Evolutionary conservation across 2,888 invertebrate species (phyloP).

Genomic region (Troides oblongomaculatus): DNA sequence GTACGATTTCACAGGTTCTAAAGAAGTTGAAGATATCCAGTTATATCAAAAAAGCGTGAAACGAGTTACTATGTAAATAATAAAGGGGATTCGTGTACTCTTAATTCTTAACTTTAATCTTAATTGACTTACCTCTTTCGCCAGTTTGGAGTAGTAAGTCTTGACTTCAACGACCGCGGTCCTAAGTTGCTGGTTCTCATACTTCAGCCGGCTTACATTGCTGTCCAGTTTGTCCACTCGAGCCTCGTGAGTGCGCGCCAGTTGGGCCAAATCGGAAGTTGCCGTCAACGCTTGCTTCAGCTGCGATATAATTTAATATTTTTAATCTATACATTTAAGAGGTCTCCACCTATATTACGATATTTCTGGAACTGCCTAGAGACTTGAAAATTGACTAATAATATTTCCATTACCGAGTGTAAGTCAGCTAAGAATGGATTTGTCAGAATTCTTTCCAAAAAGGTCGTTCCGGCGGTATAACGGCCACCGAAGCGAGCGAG

Average conservation of each 20-base stretch:
- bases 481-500: too few relatives aligned
- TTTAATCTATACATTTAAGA: background rate
- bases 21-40: too few relatives aligned
- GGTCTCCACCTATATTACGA: too few relatives aligned
- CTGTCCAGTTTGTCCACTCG: slow-evolving; percentile 61
- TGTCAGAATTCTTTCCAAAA: too few relatives aligned
- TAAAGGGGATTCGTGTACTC: background rate
- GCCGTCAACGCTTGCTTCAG: slow-evolving; percentile 63
- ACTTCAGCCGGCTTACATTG: slow-evolving; percentile 57
- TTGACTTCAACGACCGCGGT: slow-evolving; percentile 57
- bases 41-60: background rate
- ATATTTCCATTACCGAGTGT: too few relatives aligned
- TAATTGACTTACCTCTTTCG: slow-evolving; percentile 70
- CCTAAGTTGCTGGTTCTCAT: slow-evolving; percentile 59
- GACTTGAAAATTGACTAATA: too few relatives aligned
- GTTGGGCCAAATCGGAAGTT: slow-evolving; percentile 51
- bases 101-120: too few relatives aligned
- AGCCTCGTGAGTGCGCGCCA: slow-evolving; percentile 58
- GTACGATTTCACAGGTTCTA: too few relatives aligned
- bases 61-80: background rate
- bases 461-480: too few relatives aligned
- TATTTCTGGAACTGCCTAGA: too few relatives aligned
- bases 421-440: too few relatives aligned
- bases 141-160: slow-evolving; percentile 62
- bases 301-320: slow-evolving; percentile 46